Evolutionary conservation across 2,888 invertebrate genomes (phyloP).

Genomic region (Rotaria macrura): DNA sequence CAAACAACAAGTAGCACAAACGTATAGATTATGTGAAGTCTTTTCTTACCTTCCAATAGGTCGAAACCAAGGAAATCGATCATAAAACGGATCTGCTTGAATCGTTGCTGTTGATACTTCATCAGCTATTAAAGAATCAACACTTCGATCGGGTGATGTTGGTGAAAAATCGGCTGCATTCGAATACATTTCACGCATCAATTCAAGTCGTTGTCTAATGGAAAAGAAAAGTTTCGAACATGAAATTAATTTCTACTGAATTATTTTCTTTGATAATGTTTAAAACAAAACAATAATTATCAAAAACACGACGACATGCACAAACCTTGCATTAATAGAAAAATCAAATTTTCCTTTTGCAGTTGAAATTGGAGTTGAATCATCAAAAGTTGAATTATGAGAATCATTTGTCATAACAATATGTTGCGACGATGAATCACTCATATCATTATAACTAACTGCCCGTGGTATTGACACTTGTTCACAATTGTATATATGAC

Average conservation of each 20-base stretch:
- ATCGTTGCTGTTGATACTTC: conserved; percentile 60
- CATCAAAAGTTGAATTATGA: neutral
- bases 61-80: conserved; percentile 98
- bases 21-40: too few species aligned
- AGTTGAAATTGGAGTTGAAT: neutral
- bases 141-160: conserved; percentile 67
- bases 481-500: conserved; percentile 83
- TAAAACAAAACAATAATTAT: neutral
- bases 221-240: neutral
- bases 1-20: too few species aligned
- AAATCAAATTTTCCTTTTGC: conserved; percentile 13
- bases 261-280: neutral
- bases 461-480: conserved; percentile 35
- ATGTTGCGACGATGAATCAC: neutral
- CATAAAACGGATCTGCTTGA: conserved; percentile 94
- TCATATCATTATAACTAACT: neutral
- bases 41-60: conserved; percentile 76
- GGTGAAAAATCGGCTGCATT: conserved; percentile 92
- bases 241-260: neutral
- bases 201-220: conserved; percentile 80
- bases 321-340: neutral
- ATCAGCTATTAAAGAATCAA: conserved; percentile 54
- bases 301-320: neutral
- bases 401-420: neutral
- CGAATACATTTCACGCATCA: conserved; percentile 99